Evolutionary conservation across 2,888 invertebrate genomes (phyloP).

Genomic region (Nebria salina): DNA sequence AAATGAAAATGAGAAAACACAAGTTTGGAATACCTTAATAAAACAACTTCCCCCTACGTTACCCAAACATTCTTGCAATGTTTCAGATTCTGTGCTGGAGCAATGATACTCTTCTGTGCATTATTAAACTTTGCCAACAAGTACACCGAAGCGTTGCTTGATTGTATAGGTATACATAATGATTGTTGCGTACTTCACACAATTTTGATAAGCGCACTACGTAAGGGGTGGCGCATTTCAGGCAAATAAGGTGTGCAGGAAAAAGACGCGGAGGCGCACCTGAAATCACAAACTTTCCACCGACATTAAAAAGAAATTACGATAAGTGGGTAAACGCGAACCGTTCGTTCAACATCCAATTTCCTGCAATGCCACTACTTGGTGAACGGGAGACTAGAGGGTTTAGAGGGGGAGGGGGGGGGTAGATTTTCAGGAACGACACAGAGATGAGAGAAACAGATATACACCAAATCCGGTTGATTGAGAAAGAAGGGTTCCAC

Average conservation of each 20-base stretch:
- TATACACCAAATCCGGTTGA: neutral
- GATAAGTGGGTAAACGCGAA: slow-evolving; percentile 43
- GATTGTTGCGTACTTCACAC: neutral
- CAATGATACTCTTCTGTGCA: neutral
- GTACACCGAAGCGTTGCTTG: neutral
- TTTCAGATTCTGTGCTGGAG: neutral
- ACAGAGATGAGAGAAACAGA: neutral
- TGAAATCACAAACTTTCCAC: slow-evolving; percentile 32
- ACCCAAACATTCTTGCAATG: neutral
- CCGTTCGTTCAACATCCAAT: slow-evolving; percentile 41
- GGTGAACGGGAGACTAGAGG: neutral
- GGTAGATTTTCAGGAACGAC: neutral
- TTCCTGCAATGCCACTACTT: slow-evolving; percentile 25
- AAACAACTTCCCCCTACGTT: neutral
- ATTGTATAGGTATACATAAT: neutral
- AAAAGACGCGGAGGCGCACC: slow-evolving; percentile 23
- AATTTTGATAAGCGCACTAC: neutral
- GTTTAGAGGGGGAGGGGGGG: neutral
- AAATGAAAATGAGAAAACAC: neutral
- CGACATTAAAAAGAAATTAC: slow-evolving; percentile 43
- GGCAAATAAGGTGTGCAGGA: slow-evolving; percentile 2
- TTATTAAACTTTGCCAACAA: neutral
- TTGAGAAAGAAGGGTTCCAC: neutral
- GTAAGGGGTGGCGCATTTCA: neutral
- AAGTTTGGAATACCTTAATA: neutral